Base-by-base conservation (phyloP, 2,797 vertebrate genomes). In the Tenualosa thibaudeaui region DNA sequence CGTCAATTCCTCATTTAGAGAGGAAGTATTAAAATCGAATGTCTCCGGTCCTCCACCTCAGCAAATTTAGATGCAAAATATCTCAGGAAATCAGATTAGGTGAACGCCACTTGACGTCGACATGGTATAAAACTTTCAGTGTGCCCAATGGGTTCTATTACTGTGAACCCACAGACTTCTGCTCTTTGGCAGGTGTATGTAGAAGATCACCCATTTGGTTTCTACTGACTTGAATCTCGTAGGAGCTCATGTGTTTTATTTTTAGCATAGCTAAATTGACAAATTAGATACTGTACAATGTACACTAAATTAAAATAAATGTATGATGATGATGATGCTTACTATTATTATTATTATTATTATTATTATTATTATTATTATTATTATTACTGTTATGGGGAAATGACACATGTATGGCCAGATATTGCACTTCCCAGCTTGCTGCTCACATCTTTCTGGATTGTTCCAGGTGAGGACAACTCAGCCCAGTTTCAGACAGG, bases 21-120 rank as follows among this genome's bases (percentile, higher is more conserved):
- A 71, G 65, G 26, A 40, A 37, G 65, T 71, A 71, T 71, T 71
- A 71, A 71, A 71, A 71, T 71, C 65, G 40, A 13, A 71, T 71
- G 31, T 71, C 65, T 37, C 26, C 4, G 24, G 31, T 13, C 22
- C 60, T 12, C 65, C 31, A 37, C 13, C 65, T 71, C 13, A 12
- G 12, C 13, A 71, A 71, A 71, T 71, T 31, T 71, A 71, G 58
- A 13, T 71, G 65, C 65, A 71, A 37, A 71, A 37, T 71, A 71
- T 71, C 65, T 37, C 65, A 37, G 26, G 7, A 71, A 71, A 71
- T 37, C 2, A 71, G 65, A 71, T 71, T 40, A 71, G 31, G 62
- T 3, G 26, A 71, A 31, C 37, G 65, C 26, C 3, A 62, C 22
- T 62, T 6, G n/a, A 37, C 26, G 65, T 37, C 12, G 31, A 19